Conservation (phyloP, 2,888 invertebrate species). For the Ceriagrion tenellum region DNA sequence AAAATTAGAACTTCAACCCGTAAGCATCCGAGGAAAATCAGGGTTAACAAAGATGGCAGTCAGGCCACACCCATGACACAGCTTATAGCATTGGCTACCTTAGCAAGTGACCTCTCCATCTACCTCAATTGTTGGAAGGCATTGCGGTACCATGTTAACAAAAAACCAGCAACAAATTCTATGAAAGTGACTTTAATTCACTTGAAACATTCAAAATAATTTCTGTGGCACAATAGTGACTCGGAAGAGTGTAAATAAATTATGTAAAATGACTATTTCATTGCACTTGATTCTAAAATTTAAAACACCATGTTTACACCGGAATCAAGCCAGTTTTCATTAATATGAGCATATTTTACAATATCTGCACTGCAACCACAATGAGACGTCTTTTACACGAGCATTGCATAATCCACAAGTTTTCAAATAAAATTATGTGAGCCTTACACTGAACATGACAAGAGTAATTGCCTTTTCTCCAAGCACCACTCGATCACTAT, state of each 20-base stretch:
- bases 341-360: not conserved
- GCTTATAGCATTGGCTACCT: too few relatives aligned
- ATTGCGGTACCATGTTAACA: too few relatives aligned
- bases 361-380: not conserved
- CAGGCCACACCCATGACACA: too few relatives aligned
- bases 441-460: not conserved
- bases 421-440: conserved; percentile 30
- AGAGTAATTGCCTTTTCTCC: not conserved
- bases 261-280: not conserved
- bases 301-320: not conserved
- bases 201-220: not conserved
- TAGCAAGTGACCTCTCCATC: too few relatives aligned
- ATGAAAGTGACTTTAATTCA: conserved; percentile 6
- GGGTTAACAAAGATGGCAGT: too few relatives aligned
- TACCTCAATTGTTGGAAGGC: too few relatives aligned
- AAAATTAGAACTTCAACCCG: too few relatives aligned
- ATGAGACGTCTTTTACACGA: not conserved
- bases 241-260: not conserved
- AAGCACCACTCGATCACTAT: conserved; percentile 44
- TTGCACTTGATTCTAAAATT: not conserved
- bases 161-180: not conserved
- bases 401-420: not conserved
- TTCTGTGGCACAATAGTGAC: not conserved
- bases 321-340: not conserved
- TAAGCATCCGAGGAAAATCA: too few relatives aligned